Conservation (phyloP, 2,888 invertebrate genomes). For the Heteromurus nitidus region DNA sequence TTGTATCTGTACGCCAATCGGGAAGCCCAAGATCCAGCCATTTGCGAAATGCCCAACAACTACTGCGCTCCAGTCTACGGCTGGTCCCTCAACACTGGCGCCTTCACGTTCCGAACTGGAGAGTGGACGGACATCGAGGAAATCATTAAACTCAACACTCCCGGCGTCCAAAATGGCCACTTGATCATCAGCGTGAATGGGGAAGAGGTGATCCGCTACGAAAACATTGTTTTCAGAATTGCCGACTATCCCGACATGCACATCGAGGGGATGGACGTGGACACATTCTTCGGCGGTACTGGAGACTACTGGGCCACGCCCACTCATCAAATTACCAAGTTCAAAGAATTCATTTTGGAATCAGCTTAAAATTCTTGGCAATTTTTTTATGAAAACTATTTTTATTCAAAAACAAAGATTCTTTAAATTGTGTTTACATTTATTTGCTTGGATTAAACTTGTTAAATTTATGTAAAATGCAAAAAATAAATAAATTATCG, state of each 20-base stretch:
- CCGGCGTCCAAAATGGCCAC: conserved; percentile 60
- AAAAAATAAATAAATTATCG: conserved; percentile 42
- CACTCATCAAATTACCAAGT: conserved; percentile 57
- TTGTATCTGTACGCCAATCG: conserved; percentile 68
- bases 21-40: conserved; percentile 67
- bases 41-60: conserved; percentile 63
- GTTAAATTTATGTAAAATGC: background rate
- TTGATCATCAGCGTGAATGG: conserved; percentile 64
- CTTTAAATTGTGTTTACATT: too few species aligned
- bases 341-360: conserved; percentile 55
- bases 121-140: conserved; percentile 63
- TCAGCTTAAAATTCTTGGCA: too few species aligned
- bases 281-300: conserved; percentile 60
- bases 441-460: too few species aligned
- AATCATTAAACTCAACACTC: conserved; percentile 52
- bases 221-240: conserved; percentile 65
- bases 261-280: conserved; percentile 63
- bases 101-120: conserved; percentile 58
- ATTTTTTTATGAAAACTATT: too few species aligned
- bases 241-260: conserved; percentile 61
- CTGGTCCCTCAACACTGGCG: conserved; percentile 64
- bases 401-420: too few species aligned
- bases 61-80: conserved; percentile 64
- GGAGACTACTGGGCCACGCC: conserved; percentile 57
- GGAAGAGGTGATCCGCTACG: conserved; percentile 61